Conservation (phyloP, 64 coral and sea anemone species). For the Trachythela sp. region DNA sequence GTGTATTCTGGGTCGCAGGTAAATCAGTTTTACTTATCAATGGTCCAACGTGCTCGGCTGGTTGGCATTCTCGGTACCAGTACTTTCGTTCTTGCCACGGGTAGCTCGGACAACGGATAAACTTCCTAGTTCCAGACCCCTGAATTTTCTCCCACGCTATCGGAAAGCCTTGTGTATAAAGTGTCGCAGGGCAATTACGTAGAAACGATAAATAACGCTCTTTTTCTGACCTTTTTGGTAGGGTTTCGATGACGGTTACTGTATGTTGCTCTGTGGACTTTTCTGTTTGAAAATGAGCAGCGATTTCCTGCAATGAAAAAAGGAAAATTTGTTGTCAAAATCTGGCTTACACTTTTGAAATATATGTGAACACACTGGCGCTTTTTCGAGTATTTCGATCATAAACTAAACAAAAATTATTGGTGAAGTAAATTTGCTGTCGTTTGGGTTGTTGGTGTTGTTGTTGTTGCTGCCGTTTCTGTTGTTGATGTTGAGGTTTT, state of each 20-base stretch:
- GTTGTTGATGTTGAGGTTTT: constrained; percentile 43
- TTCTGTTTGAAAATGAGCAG: background rate
- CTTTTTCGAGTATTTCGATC: too few relatives aligned
- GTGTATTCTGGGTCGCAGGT: background rate
- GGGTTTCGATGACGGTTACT: background rate
- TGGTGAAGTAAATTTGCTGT: too few relatives aligned
- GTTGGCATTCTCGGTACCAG: constrained; percentile 22
- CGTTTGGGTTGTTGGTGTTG: too few relatives aligned
- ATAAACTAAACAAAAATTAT: too few relatives aligned
- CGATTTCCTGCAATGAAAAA: background rate
- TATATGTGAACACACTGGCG: too few relatives aligned
- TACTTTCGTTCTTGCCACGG: constrained; percentile 57
- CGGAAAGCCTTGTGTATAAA: constrained; percentile 20
- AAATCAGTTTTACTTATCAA: background rate
- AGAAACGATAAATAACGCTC: background rate
- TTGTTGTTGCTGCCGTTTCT: constrained; percentile 38
- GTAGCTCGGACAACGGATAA: constrained; percentile 49
- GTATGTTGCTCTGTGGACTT: background rate
- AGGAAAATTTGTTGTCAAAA: too few relatives aligned
- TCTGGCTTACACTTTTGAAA: too few relatives aligned
- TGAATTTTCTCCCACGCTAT: constrained; percentile 52
- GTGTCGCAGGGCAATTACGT: background rate
- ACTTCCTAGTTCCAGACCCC: constrained; percentile 17
- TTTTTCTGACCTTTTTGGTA: background rate
- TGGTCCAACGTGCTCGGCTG: background rate